These are phyloP conservation scores for Hydra vulgaris DNA, from an alignment of 30 jellyfish, hydroid and myxozoan genomes.

Conservation along the genomic window DNA sequence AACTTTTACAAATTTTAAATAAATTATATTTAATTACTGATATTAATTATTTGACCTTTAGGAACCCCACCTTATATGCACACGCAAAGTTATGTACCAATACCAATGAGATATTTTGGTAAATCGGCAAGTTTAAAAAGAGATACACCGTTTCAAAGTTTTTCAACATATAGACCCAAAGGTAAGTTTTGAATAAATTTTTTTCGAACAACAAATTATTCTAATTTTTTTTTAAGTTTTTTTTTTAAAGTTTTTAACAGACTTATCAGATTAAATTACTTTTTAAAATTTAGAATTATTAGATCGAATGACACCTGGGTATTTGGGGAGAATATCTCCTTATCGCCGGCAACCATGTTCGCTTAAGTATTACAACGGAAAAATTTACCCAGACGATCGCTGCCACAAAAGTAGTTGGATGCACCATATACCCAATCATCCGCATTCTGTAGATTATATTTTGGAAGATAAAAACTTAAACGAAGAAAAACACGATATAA, in stretches of 20 bases:
- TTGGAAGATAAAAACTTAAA: constrained; percentile 3
- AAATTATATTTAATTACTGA: no score
- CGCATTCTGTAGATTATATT: constrained; percentile 12
- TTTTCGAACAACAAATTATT: no score
- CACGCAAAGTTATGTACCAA: neutral
- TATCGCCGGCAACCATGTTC: constrained; percentile 16
- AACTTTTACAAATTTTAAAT: no score
- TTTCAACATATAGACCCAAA: neutral
- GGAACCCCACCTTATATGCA: neutral
- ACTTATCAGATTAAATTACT: neutral
- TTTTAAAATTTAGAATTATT: neutral
- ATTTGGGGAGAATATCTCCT: constrained; percentile 8
- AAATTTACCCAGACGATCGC: neutral
- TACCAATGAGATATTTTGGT: neutral
- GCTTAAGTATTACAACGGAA: constrained; percentile 12
- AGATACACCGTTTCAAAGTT: neutral
- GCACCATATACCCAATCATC: no score
- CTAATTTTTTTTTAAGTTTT: neutral
- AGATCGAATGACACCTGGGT: neutral
- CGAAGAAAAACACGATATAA: constrained; percentile 16
- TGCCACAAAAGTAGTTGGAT: neutral
- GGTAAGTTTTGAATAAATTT: neutral
- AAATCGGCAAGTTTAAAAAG: neutral
- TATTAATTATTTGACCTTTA: no score
- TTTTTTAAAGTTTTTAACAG: neutral